Percentiles rank a stretch among this genome's conserved stretches.
phyloP scores from a whole-genome alignment of 2,797 vertebrate genomes.

The Galaxias olidus region DNA sequence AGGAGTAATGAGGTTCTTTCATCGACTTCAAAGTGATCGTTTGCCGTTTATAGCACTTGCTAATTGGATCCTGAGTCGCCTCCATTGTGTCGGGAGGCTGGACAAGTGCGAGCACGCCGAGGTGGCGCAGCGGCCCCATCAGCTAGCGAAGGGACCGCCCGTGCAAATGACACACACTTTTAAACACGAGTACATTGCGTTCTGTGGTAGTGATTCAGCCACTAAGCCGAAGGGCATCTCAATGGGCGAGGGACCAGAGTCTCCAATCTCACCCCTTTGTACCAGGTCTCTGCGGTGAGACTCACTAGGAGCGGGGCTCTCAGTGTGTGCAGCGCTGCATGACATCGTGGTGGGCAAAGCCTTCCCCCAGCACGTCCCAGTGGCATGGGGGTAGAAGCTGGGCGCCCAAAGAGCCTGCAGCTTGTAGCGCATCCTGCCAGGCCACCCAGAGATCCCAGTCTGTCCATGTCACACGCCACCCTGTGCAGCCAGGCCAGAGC shows the following conservation, averaged over 20 bases:
- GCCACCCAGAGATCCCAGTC: constrained; percentile 42
- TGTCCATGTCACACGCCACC: constrained; percentile 63
- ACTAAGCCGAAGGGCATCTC: background rate
- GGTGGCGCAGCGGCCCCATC: constrained; percentile 12
- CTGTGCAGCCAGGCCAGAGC: constrained; percentile 50
- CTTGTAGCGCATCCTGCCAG: constrained; percentile 51
- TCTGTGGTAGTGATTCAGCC: background rate
- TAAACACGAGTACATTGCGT: constrained; percentile 8
- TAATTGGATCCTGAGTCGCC: constrained; percentile 35
- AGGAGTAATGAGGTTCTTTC: constrained; percentile 9
- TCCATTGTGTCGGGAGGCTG: constrained; percentile 28
- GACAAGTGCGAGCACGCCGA: constrained; percentile 24
- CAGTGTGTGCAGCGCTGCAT: constrained; percentile 30
- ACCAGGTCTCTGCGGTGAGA: background rate
- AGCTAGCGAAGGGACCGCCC: constrained; percentile 18
- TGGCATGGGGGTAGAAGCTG: constrained; percentile 33
- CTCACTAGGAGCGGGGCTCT: constrained; percentile 24
- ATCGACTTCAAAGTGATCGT: background rate
- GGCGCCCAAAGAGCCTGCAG: constrained; percentile 24
- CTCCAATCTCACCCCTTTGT: constrained; percentile 31
- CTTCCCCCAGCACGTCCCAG: constrained; percentile 27
- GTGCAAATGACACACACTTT: constrained; percentile 31
- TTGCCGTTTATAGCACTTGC: constrained; percentile 24
- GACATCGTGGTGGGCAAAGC: constrained; percentile 39
- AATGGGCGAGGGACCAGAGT: constrained; percentile 10